phyloP scores from a whole-genome alignment of 2,888 invertebrate genomes.

The Balanococcus diminutus region DNA sequence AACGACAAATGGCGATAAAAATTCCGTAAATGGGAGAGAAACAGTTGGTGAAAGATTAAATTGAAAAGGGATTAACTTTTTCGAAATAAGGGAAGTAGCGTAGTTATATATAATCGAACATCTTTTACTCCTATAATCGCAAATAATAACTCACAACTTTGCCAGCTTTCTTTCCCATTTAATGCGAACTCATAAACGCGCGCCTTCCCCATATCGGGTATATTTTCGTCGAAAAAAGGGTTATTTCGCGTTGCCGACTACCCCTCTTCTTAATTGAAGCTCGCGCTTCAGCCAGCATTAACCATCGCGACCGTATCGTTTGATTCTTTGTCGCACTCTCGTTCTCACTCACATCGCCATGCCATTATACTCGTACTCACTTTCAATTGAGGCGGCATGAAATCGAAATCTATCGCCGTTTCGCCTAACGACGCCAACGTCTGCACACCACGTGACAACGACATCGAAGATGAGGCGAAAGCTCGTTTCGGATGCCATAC shows the following conservation, averaged over 20 bases:
- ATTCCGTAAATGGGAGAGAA: neutral
- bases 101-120: slow-evolving; percentile 46
- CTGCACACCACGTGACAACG: slow-evolving; percentile 50
- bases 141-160: slow-evolving; percentile 45
- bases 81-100: slow-evolving; percentile 22
- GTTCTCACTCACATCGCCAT: neutral
- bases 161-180: slow-evolving; percentile 5
- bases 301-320: neutral
- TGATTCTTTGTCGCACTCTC: neutral
- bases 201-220: neutral
- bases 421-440: slow-evolving; percentile 75
- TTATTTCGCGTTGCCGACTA: slow-evolving; percentile 21
- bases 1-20: neutral
- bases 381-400: slow-evolving; percentile 64
- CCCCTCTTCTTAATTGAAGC: neutral
- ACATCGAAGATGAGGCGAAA: slow-evolving; percentile 53
- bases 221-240: slow-evolving; percentile 36
- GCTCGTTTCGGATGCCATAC: slow-evolving; percentile 54
- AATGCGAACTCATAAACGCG: slow-evolving; percentile 37
- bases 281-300: neutral
- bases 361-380: slow-evolving; percentile 5
- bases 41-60: slow-evolving; percentile 36
- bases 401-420: slow-evolving; percentile 85
- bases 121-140: slow-evolving; percentile 49
- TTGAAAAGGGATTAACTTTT: slow-evolving; percentile 37